These are phyloP conservation scores for Amphibalanus amphitrite DNA, from an alignment of 1,140 invertebrate species.

Conservation along the genomic window DNA sequence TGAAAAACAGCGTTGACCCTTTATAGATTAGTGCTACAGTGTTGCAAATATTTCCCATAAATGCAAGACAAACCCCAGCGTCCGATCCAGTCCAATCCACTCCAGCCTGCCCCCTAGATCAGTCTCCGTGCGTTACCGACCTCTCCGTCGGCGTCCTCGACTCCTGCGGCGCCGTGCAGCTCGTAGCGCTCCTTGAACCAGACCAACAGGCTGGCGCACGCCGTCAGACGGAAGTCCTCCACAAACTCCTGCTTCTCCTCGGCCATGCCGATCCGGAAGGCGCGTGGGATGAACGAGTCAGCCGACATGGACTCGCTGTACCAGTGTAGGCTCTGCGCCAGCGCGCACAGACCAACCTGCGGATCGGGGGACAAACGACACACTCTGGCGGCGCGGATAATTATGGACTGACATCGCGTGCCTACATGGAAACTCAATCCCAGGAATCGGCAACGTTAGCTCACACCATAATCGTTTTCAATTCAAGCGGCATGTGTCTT, in stretches of 20 bases:
- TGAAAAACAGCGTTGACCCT: too few species aligned
- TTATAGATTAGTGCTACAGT: too few species aligned
- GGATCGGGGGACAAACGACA: too few species aligned
- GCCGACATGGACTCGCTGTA: not conserved
- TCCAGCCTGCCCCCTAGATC: too few species aligned
- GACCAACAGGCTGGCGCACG: conserved; percentile 61
- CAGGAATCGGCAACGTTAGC: not conserved
- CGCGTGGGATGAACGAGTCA: not conserved
- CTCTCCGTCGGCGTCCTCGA: not conserved
- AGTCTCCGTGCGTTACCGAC: not conserved
- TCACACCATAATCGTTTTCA: too few species aligned
- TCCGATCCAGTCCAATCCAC: too few species aligned
- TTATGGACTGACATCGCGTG: too few species aligned
- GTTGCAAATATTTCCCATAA: too few species aligned
- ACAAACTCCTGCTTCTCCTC: conserved; percentile 74
- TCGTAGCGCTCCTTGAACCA: conserved; percentile 31
- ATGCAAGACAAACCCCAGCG: too few species aligned
- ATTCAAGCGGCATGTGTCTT: too few species aligned
- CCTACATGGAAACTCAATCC: not conserved
- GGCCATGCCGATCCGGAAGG: conserved; percentile 23
- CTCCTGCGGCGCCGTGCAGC: not conserved
- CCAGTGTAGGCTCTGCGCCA: not conserved
- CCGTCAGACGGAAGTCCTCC: conserved; percentile 71
- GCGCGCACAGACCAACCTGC: not conserved
- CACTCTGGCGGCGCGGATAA: too few species aligned